These are phyloP conservation scores for Macroglossus sobrinus DNA, from an alignment of 2,113 vertebrate genomes.

Conservation along the genomic window DNA sequence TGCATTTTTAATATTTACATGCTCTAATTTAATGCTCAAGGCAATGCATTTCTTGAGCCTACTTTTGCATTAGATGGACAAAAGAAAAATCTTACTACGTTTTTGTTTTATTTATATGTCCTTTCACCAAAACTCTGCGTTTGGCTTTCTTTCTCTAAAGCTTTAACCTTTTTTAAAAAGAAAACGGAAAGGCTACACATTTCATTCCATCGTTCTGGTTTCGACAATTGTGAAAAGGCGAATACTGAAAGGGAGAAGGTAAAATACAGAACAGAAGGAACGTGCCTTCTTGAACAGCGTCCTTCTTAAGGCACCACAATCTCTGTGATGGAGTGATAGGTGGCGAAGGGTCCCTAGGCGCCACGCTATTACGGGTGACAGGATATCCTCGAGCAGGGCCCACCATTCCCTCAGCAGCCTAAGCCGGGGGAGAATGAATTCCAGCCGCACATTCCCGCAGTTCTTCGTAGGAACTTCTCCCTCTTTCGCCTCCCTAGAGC, in stretches of 20 bases:
- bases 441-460: slow-evolving; percentile 77
- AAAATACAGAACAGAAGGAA: neutral
- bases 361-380: neutral
- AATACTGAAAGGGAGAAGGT: neutral
- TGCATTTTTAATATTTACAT: slow-evolving; percentile 83
- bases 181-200: slow-evolving; percentile 30
- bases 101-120: slow-evolving; percentile 3
- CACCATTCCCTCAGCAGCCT: neutral
- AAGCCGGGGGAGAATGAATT: neutral
- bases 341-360: neutral
- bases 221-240: slow-evolving; percentile 46
- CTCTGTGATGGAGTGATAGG: neutral
- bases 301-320: slow-evolving; percentile 34
- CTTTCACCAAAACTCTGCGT: neutral
- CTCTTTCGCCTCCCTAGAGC: slow-evolving; percentile 54
- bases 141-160: neutral
- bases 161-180: neutral
- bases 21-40: slow-evolving; percentile 79
- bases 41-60: slow-evolving; percentile 65
- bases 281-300: neutral
- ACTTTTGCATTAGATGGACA: slow-evolving; percentile 26
- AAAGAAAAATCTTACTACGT: slow-evolving; percentile 10
- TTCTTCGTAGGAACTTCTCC: slow-evolving; percentile 70
- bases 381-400: neutral
- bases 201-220: slow-evolving; percentile 45